Base-by-base conservation (phyloP, 2,113 vertebrate genomes). In the Garra rufa region DNA sequence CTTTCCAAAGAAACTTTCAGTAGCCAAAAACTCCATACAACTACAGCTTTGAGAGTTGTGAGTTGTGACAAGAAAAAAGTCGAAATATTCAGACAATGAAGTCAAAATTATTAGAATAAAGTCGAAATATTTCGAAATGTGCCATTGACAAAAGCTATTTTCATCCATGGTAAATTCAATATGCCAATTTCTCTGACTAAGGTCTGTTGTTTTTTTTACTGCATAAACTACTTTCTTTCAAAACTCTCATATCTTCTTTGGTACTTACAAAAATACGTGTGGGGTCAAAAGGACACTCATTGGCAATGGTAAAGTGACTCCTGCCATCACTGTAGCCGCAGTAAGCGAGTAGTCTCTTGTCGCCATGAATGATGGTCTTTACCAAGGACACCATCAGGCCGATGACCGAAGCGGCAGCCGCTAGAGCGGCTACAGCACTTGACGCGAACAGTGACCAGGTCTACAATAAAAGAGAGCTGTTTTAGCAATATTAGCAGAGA, bases 241-340 rank as follows among this genome's bases (percentile, higher is more conserved):
- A n/a, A n/a, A n/a, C 17, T 30, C 17, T 21, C 9, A 81, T 13
- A 50, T 50, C 41, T 70, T 61, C 41, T 55, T 30, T 75, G 13
- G 17, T 26, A 95, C 94, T 94, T 87, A 98, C 96, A 0, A 96
- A 97, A 91, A 97, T 94, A 0, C 93, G 94, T 0, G 97, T 97
- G 75, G 97, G 97, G 83, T 98, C 95, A 2, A 98, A 99, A 41
- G 97, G 96, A 70, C 97, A 98, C 87, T 97, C 90, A 0, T 90
- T 92, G 7, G 94, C 90, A 3, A 94, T 52, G 0, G 92, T 94
- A 83, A 93, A 78, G 1, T 94, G 90, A 80, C 91, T 84, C 2
- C 86, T 87, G 85, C 88, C 41, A 0, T 92, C 74, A 0, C 91
- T 76, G 46, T 91, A 86, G 59, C 93, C 89, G 83, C 97, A 98